These are phyloP conservation scores for Drosophila nasuta DNA, from an alignment of 1,140 invertebrate genomes.

Conservation along the genomic window DNA sequence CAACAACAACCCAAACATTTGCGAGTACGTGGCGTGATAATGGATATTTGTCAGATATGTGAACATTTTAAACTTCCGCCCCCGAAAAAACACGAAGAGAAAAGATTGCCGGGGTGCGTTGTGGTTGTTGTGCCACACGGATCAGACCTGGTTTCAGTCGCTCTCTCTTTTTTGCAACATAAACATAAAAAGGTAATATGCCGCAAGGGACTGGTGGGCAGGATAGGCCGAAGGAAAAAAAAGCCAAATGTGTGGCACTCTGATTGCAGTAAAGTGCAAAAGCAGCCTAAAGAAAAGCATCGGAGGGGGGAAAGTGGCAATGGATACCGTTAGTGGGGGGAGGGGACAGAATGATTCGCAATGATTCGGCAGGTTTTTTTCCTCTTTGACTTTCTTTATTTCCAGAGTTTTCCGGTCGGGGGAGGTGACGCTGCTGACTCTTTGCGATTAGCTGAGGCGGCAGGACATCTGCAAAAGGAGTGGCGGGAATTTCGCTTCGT, in stretches of 20 bases:
- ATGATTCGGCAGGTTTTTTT: slow-evolving; percentile 74
- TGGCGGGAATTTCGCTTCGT: slow-evolving; percentile 8
- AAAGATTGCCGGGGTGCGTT: not conserved
- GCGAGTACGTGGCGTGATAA: slow-evolving; percentile 80
- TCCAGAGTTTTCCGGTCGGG: not conserved
- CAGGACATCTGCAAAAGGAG: not conserved
- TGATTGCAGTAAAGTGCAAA: slow-evolving; percentile 70
- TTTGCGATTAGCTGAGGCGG: slow-evolving; percentile 39
- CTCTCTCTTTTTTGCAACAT: slow-evolving; percentile 56
- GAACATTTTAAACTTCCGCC: slow-evolving; percentile 77
- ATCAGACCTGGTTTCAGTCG: slow-evolving; percentile 43
- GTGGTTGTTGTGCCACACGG: slow-evolving; percentile 49
- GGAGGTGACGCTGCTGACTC: slow-evolving; percentile 16
- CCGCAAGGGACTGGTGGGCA: slow-evolving; percentile 61
- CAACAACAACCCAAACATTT: slow-evolving; percentile 30
- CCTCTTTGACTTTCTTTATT: not conserved
- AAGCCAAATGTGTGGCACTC: slow-evolving; percentile 47
- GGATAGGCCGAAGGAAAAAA: slow-evolving; percentile 3
- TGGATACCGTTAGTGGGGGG: not conserved
- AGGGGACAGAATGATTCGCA: slow-evolving; percentile 59
- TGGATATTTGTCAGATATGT: slow-evolving; percentile 83
- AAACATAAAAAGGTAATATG: slow-evolving; percentile 82
- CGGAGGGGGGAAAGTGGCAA: not conserved
- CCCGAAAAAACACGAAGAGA: slow-evolving; percentile 11
- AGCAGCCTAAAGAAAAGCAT: slow-evolving; percentile 37